phyloP scores from a whole-genome alignment of 2,888 invertebrate species.

The Crematogaster levior region DNA sequence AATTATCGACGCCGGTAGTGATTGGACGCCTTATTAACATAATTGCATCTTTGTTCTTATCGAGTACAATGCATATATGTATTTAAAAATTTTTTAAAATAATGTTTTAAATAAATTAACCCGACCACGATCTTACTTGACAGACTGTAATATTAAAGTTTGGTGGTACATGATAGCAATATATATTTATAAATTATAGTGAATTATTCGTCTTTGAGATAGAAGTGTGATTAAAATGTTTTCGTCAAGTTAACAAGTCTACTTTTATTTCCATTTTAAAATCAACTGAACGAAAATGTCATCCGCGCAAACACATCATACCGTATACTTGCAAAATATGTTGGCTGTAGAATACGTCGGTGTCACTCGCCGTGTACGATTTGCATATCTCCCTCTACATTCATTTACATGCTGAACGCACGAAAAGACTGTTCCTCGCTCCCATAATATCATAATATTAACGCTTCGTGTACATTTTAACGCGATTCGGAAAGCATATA shows the following conservation, averaged over 20 bases:
- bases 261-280: constrained; percentile 5
- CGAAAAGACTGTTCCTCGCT: constrained; percentile 30
- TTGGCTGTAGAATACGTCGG: constrained; percentile 34
- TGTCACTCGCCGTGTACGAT: constrained; percentile 41
- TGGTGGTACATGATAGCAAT: not conserved
- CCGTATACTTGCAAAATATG: constrained; percentile 34
- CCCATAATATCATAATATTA: constrained; percentile 40
- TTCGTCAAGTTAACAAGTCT: not conserved
- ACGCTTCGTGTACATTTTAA: constrained; percentile 6
- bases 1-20: no score
- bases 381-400: constrained; percentile 46
- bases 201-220: constrained; percentile 11
- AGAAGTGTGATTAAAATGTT: not conserved
- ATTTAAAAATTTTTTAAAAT: no score
- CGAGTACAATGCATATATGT: no score
- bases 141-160: not conserved
- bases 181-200: not conserved
- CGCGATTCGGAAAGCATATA: not conserved
- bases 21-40: no score
- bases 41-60: no score
- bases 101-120: no score
- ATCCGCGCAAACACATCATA: constrained; percentile 1
- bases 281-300: constrained; percentile 20
- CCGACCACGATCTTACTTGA: no score
- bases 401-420: constrained; percentile 48